Base-by-base conservation (phyloP, 2,888 invertebrate species). In the Morpho achilles region DNA sequence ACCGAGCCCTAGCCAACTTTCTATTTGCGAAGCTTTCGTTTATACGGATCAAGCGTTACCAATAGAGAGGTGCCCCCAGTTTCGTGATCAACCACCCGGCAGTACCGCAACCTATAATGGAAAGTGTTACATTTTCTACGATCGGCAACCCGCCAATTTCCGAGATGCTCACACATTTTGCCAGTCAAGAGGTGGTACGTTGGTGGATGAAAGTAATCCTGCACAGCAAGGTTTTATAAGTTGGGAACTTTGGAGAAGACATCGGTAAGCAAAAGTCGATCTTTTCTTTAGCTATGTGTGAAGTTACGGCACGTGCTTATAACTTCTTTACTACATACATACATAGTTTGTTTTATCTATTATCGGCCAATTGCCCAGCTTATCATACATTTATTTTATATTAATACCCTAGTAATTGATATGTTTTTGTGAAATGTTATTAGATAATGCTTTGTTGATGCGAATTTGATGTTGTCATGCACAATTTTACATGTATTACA, bases 51-150 rank as follows among this genome's bases (percentile, higher is more conserved):
- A 95, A 90, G 97, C 97, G 0, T 79, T 97, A 63, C 97, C 97
- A 0, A 97, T 98, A 59, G 98, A 98, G 80, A 91, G 97, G 53
- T 98, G 98, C 76, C 98, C 98, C 0, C 96, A 97, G 70, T 98
- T 97, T 88, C 87, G 98, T 23, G 97, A 98, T 73, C 97, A 97
- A 78, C 97, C 97, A 0, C 97, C 97, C 0, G 98, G 98, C 23
- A 96, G 96, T 59, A 95, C 97, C 0, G 97, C 97, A 0, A 97
- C 97, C 0, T 98, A 98, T 89, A 97, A 98, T 73, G 97, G 98
- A 62, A 98, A 97, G 87, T 98, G 98, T 77, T 98, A 98, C 83
- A 96, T 97, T 62, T 98, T 98, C 91, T 97, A 98, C 85, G 96
- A 96, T 76, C 91, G 96, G 8, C 96, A 97, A 75, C 97, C 96